A percentile compares a stretch with the other conserved stretches of the same genome.
Conservation (phyloP, 2,113 vertebrate species). For the Epinephelus lanceolatus region DNA sequence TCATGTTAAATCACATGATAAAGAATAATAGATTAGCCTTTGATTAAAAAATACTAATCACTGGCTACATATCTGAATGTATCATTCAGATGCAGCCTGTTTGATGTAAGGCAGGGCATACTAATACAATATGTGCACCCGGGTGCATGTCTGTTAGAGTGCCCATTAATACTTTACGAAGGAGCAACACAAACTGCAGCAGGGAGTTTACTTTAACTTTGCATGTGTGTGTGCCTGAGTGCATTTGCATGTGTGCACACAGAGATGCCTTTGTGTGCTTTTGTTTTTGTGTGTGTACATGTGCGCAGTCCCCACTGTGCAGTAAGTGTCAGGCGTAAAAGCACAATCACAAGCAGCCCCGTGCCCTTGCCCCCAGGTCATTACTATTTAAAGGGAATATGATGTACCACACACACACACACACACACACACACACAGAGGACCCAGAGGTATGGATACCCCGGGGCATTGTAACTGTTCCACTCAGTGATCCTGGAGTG, state of each 20-base stretch:
- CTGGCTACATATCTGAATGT: slow-evolving; percentile 19
- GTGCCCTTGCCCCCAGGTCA: slow-evolving; percentile 52
- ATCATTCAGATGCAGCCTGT: slow-evolving; percentile 32
- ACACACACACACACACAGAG: slow-evolving; percentile 31
- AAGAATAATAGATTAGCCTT: slow-evolving; percentile 34
- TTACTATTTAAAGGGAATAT: slow-evolving; percentile 68
- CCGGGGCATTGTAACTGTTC: slow-evolving; percentile 70
- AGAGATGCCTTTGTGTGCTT: slow-evolving; percentile 3
- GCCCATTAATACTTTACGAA: slow-evolving; percentile 74
- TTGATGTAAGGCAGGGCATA: slow-evolving; percentile 35
- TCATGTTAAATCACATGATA: slow-evolving; percentile 29
- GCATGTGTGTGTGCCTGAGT: background rate
- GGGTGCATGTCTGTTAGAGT: slow-evolving; percentile 33
- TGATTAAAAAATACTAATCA: slow-evolving; percentile 29
- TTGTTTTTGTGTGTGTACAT: slow-evolving; percentile 12
- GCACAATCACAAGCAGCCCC: slow-evolving; percentile 33
- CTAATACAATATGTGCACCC: slow-evolving; percentile 56
- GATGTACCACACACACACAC: slow-evolving; percentile 39
- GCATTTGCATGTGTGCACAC: background rate
- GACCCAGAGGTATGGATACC: slow-evolving; percentile 58
- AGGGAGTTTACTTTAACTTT: slow-evolving; percentile 38
- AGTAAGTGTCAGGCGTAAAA: slow-evolving; percentile 39
- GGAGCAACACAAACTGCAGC: slow-evolving; percentile 18
- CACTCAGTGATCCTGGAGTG: slow-evolving; percentile 71
- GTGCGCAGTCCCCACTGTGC: slow-evolving; percentile 9